Conservation (phyloP, 2,888 invertebrate genomes). For the Dynastes tityus region DNA sequence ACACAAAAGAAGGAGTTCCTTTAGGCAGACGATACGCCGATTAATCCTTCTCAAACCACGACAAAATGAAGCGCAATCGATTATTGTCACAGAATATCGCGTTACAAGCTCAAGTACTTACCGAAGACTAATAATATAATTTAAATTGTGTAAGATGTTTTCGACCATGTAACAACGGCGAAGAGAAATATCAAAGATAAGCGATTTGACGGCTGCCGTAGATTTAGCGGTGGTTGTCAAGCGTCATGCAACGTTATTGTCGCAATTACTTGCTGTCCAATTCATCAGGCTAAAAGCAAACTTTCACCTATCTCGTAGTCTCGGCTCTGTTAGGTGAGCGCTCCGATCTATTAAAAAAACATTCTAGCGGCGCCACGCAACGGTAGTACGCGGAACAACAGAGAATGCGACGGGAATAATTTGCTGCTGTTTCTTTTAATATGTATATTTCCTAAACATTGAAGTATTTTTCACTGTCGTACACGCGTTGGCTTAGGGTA, state of each 20-base stretch:
- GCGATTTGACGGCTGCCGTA: slow-evolving; percentile 18
- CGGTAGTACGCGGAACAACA: neutral
- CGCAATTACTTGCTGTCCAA: slow-evolving; percentile 7
- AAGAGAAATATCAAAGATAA: slow-evolving; percentile 27
- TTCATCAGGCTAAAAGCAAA: neutral
- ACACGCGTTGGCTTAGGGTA: too few species aligned
- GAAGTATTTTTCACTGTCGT: too few species aligned
- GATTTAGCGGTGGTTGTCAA: neutral
- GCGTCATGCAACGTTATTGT: slow-evolving; percentile 12
- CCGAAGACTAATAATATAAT: slow-evolving; percentile 27
- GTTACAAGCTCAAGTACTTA: slow-evolving; percentile 23
- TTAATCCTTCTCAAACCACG: slow-evolving; percentile 4
- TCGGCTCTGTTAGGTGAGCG: neutral
- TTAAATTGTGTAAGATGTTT: slow-evolving; percentile 30
- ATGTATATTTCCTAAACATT: too few species aligned
- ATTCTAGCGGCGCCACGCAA: slow-evolving; percentile 16
- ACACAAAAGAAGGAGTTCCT: neutral
- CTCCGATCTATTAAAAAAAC: neutral
- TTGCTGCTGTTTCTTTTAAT: too few species aligned
- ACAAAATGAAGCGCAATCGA: slow-evolving; percentile 22
- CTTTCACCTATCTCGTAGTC: slow-evolving; percentile 9
- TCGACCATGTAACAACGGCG: neutral
- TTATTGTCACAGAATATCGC: slow-evolving; percentile 18
- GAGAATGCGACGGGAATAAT: neutral
- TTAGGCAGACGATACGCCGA: slow-evolving; percentile 10